These are phyloP conservation scores for Gymnobelideus leadbeateri DNA, from an alignment of 2,113 vertebrate genomes.

Conservation along the genomic window DNA sequence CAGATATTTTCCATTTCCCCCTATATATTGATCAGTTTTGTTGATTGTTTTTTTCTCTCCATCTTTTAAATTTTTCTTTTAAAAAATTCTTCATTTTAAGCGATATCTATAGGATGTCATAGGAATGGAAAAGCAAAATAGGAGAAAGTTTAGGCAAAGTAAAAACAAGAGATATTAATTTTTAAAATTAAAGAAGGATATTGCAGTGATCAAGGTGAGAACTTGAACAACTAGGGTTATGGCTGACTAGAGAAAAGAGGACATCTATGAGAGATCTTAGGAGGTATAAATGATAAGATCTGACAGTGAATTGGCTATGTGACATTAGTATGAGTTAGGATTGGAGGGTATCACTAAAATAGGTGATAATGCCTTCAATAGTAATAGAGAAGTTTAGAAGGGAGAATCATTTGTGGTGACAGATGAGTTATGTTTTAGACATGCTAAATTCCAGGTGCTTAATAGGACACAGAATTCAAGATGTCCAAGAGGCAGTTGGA, in stretches of 20 bases:
- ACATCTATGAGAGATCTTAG: background rate
- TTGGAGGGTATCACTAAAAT: background rate
- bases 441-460: background rate
- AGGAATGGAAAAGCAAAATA: background rate
- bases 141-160: background rate
- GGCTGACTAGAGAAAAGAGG: background rate
- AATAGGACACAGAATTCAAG: background rate
- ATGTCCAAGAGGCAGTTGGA: background rate
- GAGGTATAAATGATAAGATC: background rate
- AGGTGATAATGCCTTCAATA: background rate
- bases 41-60: background rate
- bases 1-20: background rate
- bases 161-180: background rate
- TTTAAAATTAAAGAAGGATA: background rate
- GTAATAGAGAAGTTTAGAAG: background rate
- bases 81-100: background rate
- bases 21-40: background rate
- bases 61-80: background rate
- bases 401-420: background rate
- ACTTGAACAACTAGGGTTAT: background rate
- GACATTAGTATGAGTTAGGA: background rate
- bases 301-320: background rate
- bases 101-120: background rate
- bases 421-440: background rate
- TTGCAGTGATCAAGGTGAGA: background rate